phyloP scores from a whole-genome alignment of 2,113 vertebrate species.

The Chrysemys picta region DNA sequence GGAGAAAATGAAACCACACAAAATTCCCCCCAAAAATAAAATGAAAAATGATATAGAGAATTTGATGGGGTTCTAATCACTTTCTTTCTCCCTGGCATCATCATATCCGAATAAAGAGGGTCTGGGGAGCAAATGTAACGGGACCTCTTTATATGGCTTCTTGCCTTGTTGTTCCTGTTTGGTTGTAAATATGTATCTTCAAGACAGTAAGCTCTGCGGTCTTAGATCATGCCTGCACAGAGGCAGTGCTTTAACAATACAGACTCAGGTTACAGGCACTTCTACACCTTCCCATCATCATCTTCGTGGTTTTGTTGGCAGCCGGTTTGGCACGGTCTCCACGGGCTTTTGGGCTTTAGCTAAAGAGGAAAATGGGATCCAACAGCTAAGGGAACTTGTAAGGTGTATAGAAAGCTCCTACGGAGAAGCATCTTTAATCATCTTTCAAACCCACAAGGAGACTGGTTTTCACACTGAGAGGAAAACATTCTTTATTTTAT shows the following conservation, averaged over 20 bases:
- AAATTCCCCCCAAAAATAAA: background rate
- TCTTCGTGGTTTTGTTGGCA: background rate
- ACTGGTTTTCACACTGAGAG: background rate
- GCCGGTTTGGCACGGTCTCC: background rate
- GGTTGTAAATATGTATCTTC: background rate
- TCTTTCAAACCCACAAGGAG: background rate
- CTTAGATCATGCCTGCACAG: background rate
- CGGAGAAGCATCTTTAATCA: background rate
- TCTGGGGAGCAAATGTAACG: background rate
- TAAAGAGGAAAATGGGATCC: background rate
- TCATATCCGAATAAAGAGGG: background rate
- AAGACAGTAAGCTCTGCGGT: background rate
- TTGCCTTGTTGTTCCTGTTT: background rate
- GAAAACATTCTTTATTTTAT: background rate
- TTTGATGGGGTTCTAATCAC: background rate
- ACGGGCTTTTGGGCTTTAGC: background rate
- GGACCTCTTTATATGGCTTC: background rate
- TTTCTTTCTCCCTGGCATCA: background rate
- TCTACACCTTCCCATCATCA: background rate
- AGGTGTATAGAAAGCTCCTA: background rate
- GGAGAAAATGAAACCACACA: background rate
- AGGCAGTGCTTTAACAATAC: background rate
- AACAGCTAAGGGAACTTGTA: background rate
- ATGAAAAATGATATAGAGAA: background rate
- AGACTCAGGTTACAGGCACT: background rate